Evolutionary conservation across 2,888 invertebrate genomes (phyloP).

Genomic region (Orchestes rusci): DNA sequence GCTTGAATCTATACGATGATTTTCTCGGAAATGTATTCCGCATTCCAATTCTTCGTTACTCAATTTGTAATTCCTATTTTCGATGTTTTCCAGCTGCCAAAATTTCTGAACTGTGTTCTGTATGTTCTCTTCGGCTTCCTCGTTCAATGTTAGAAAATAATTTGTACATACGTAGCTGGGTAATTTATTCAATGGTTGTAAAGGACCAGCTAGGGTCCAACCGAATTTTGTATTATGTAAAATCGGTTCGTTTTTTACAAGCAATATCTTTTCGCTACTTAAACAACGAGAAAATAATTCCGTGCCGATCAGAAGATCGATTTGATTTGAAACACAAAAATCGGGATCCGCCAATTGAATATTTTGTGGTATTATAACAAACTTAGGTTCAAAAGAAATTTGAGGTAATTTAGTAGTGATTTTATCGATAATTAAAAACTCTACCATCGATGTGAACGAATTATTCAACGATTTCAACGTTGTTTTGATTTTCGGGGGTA

Average conservation of each 20-base stretch:
- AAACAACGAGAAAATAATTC: slow-evolving; percentile 3
- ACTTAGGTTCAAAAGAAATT: no score
- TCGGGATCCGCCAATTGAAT: no score
- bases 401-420: slow-evolving; percentile 10
- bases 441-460: not conserved
- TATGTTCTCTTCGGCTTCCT: not conserved
- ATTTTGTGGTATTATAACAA: no score
- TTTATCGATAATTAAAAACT: slow-evolving; percentile 7
- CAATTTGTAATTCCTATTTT: not conserved
- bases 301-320: slow-evolving; percentile 12
- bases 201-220: no score
- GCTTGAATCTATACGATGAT: no score
- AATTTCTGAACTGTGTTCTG: not conserved
- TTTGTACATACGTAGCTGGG: no score
- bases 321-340: slow-evolving; percentile 1
- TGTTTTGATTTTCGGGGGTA: no score
- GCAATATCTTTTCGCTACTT: slow-evolving; percentile 1
- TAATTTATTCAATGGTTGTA: no score
- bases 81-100: slow-evolving; percentile 8
- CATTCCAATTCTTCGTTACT: no score
- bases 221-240: no score
- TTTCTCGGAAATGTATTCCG: slow-evolving; percentile 5
- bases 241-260: slow-evolving; percentile 2
- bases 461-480: slow-evolving; percentile 3
- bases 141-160: not conserved